phyloP scores from a whole-genome alignment of 2,888 invertebrate species.

The Antheraea assamensis region DNA sequence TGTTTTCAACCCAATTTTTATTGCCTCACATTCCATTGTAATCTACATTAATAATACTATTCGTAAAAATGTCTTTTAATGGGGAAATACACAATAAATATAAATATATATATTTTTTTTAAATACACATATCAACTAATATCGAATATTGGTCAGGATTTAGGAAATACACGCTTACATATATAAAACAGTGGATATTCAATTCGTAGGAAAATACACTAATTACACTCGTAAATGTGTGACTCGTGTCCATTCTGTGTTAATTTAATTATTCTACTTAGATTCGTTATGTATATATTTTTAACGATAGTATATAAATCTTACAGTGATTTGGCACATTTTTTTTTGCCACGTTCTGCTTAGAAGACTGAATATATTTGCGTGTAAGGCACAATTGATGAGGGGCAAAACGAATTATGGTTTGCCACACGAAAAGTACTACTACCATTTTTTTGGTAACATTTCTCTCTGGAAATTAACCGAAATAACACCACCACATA shows the following conservation, averaged over 20 bases:
- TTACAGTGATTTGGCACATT: conserved; percentile 60
- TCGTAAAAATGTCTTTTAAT: conserved; percentile 81
- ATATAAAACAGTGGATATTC: conserved; percentile 39
- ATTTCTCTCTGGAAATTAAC: background rate
- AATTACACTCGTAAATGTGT: conserved; percentile 23
- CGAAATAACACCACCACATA: background rate
- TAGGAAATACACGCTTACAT: conserved; percentile 73
- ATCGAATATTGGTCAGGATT: conserved; percentile 78
- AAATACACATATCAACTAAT: conserved; percentile 62
- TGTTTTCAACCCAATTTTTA: conserved; percentile 75
- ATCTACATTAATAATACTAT: conserved; percentile 82
- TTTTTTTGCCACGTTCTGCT: conserved; percentile 50
- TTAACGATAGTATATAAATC: conserved; percentile 43
- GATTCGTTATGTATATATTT: conserved; percentile 41
- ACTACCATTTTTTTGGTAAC: conserved; percentile 15
- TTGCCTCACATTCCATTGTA: conserved; percentile 74
- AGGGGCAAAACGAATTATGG: conserved; percentile 45
- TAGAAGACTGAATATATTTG: conserved; percentile 50
- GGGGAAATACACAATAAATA: conserved; percentile 74
- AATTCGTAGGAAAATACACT: conserved; percentile 45
- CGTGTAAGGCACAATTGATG: conserved; percentile 72
- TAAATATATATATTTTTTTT: conserved; percentile 70
- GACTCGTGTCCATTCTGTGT: conserved; percentile 23
- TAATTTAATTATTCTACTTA: conserved; percentile 24
- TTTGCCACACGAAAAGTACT: conserved; percentile 11